Base-by-base conservation (phyloP, 2,113 vertebrate species). In the Callospermophilus lateralis region DNA sequence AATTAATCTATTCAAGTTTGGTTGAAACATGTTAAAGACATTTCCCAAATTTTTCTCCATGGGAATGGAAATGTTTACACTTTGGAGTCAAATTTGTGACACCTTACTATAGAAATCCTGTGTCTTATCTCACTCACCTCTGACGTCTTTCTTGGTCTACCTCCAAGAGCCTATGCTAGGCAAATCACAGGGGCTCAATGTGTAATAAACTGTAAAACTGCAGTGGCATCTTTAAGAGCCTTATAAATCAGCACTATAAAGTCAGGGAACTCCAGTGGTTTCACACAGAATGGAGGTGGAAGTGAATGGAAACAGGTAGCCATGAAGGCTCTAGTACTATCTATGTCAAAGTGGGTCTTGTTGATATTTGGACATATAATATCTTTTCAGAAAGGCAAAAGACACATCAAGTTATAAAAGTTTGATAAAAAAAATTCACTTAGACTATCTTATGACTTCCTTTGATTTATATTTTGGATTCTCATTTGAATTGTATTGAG, bases 391-490 rank as follows among this genome's bases (percentile, higher is more conserved):
- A 93, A 89, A 37, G 34, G 28, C 17, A 65, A 28, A 45, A 63
- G 68, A 79, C 37, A 76, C 6, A 51, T 89, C 16, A 72, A 65
- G 32, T 94, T 51, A 85, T 22, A 81, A 81, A 20, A 68, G 42
- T 58, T 20, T 81, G 68, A 85, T 70, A 96, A 95, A 84, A 95
- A 84, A 96, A 28, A 80, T 32, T 51, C 45, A 95, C 39, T 88
- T 63, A 85, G n/a, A 76, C 17, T 45, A 70, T 70, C 72, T 32
- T 12, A 42, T 68, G 51, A 84, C 68, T 93, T 93, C n/a, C 51
- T 74, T 55, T 70, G 42, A 42, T 85, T 89, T 89, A 58, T 73
- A 89, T 51, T 83, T 77, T 89, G 73, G 28, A 42, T 42, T 94
- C 24, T 91, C 73, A 37, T 55, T 55, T 4, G 73, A 24, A 70